A percentile compares a stretch with the other conserved stretches of the same genome.
Conservation (phyloP, 2,797 vertebrate species). For the Tiaroga cobitis region DNA sequence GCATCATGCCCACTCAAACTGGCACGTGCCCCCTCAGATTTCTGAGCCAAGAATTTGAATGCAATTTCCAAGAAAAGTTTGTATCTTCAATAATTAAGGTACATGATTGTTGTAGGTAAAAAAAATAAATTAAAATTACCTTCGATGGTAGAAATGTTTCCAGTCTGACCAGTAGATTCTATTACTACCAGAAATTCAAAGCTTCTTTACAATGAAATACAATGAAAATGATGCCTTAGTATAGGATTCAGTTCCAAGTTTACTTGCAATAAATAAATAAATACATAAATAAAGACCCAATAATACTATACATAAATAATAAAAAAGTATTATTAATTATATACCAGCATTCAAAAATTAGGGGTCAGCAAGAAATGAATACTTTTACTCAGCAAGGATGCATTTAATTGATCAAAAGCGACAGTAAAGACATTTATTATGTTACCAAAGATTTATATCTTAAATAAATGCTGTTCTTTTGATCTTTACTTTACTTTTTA, state of each 20-base stretch:
- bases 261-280: neutral
- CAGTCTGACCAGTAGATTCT: neutral
- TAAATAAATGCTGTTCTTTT: no score
- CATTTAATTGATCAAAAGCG: neutral
- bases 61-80: slow-evolving; percentile 23
- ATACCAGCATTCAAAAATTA: neutral
- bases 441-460: no score
- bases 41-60: neutral
- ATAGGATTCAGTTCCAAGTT: neutral
- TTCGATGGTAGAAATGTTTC: neutral
- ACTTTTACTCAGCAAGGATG: neutral
- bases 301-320: neutral
- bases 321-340: neutral
- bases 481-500: no score
- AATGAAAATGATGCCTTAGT: neutral
- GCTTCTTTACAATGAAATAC: neutral
- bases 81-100: slow-evolving; percentile 20
- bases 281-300: neutral
- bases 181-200: neutral
- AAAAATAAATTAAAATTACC: neutral
- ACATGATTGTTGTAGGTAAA: neutral
- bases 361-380: neutral
- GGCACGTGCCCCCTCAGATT: slow-evolving; percentile 4
- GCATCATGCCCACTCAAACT: slow-evolving; percentile 15
- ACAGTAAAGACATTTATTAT: neutral